Evolutionary conservation across 2,797 vertebrate genomes (phyloP).

Genomic region (Nannoperca obscura): DNA sequence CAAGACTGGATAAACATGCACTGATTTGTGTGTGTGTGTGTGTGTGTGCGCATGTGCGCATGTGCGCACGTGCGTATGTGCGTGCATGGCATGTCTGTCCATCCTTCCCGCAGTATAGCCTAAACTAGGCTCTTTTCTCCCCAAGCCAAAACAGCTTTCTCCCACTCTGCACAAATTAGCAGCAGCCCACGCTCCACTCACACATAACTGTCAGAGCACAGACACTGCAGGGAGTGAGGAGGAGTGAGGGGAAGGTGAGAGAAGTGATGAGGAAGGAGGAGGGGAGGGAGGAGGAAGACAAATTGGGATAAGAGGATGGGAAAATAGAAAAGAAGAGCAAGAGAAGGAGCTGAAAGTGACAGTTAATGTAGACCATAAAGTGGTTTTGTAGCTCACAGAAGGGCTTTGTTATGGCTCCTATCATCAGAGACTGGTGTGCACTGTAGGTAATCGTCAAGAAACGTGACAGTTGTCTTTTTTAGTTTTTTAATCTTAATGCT

Average conservation of each 20-base stretch:
- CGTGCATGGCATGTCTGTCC: conserved; percentile 30
- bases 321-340: conserved; percentile 43
- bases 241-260: conserved; percentile 78
- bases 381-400: conserved; percentile 51
- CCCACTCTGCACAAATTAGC: conserved; percentile 86
- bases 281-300: conserved; percentile 20
- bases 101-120: conserved; percentile 53
- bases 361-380: conserved; percentile 61
- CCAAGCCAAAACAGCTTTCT: conserved; percentile 82
- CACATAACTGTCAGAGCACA: conserved; percentile 82
- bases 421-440: conserved; percentile 39
- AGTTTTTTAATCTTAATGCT: conserved; percentile 29
- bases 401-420: conserved; percentile 50
- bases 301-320: conserved; percentile 57
- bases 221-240: conserved; percentile 79
- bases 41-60: too few species aligned
- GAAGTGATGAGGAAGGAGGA: conserved; percentile 56
- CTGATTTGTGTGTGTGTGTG: neutral
- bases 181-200: conserved; percentile 82
- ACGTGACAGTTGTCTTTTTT: conserved; percentile 49
- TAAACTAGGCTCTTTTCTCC: conserved; percentile 75
- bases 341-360: conserved; percentile 48
- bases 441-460: conserved; percentile 31
- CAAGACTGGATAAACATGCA: conserved; percentile 35
- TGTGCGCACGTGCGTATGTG: conserved; percentile 5